Conservation (phyloP, 2,113 vertebrate genomes). For the Struthidea cinerea region DNA sequence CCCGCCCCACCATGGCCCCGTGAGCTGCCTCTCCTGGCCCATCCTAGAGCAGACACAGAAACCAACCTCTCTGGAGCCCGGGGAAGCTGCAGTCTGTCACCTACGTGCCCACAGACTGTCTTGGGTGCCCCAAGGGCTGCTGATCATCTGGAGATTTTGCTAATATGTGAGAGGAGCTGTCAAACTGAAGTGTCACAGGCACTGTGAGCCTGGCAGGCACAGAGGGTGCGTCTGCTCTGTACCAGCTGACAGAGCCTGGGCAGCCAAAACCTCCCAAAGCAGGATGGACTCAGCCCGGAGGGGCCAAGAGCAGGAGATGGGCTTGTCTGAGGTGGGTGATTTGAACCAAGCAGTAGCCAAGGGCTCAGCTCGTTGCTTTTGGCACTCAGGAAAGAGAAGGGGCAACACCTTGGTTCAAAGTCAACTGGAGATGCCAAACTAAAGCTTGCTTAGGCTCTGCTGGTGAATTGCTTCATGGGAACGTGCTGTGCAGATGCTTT, state of each 20-base stretch:
- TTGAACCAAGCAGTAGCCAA: not conserved
- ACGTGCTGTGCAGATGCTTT: constrained; percentile 30
- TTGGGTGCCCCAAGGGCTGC: not conserved
- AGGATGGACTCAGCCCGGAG: not conserved
- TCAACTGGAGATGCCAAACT: constrained; percentile 16
- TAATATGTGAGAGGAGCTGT: not conserved
- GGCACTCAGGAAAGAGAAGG: not conserved
- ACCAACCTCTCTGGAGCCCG: not conserved
- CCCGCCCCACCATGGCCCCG: accelerated
- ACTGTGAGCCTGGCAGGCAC: not conserved
- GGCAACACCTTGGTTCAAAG: not conserved
- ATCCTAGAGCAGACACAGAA: not conserved
- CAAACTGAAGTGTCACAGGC: not conserved
- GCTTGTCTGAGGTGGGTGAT: not conserved
- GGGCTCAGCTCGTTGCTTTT: not conserved
- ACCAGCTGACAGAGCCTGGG: not conserved
- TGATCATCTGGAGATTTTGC: not conserved
- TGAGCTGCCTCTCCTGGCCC: not conserved
- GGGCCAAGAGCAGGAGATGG: not conserved
- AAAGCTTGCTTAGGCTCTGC: constrained; percentile 17
- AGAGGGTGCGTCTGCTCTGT: not conserved
- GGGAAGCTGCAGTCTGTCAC: not conserved
- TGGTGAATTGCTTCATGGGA: constrained; percentile 24
- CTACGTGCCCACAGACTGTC: not conserved
- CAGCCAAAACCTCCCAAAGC: not conserved